Evolutionary conservation across 2,888 invertebrate genomes (phyloP), one percentile per base, ranked within the genome.

Genomic region (Cylloceria caligata): DNA sequence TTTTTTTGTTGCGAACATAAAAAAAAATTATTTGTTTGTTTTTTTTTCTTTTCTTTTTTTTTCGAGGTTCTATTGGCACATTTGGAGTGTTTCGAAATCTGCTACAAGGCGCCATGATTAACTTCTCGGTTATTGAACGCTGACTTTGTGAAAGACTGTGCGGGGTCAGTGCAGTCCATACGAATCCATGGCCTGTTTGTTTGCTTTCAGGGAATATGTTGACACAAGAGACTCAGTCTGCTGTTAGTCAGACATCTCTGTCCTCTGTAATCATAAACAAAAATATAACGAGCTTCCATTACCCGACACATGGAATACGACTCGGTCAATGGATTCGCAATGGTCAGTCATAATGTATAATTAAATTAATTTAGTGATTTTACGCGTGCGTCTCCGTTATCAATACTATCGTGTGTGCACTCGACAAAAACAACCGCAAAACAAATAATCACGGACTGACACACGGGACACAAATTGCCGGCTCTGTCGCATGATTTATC

Each of bases 191-290:
- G 67, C 57, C 30, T 21, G 65, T 45, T 67, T 34, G 30, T 74
- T 64, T 65, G 21, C 19, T 87, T 85, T 57, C 84, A 88, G 89
- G 79, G 77, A 83, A 86, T 83, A 86, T 87, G 85, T 87, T 87
- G 65, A 81, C 68, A 65, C 83, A 68, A 74, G 86, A 84, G 80
- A 76, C 78, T 64, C 84, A 83, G 68, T 75, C 85, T 11, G 52
- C 84, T 78, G 84, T 86, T 72, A 80, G 84, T 49, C 84, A 85
- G 60, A 81, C 78, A 36, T 81, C 82, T 72, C 68, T 86, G 65
- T 81, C 86, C 80, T 86, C 91, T 87, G 86, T 84, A 87, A 88
- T 88, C 69, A 84, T 82, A 87, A 88, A 83, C 19, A 19, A 55
- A 39, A 83, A 83, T 68, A 39, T 81, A 71, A 86, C 79, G 71